phyloP scores from a whole-genome alignment of 1,140 invertebrate genomes.

The Temnothorax longispinosus region DNA sequence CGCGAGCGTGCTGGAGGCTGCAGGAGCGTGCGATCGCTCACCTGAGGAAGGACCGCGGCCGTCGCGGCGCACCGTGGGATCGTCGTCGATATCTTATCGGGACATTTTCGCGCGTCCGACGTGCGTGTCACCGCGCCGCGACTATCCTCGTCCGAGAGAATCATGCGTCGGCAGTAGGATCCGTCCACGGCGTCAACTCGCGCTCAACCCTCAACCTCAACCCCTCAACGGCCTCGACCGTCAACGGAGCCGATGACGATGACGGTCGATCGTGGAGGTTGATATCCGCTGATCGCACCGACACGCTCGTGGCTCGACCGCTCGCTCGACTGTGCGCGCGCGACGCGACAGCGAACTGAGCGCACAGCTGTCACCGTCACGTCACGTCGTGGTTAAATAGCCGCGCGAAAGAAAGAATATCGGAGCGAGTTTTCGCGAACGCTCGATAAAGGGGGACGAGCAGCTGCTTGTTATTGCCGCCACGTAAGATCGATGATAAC shows the following conservation, averaged over 20 bases:
- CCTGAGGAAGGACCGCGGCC: slow-evolving; percentile 43
- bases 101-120: slow-evolving; percentile 63
- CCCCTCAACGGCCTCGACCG: no score
- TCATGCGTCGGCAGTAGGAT: slow-evolving; percentile 63
- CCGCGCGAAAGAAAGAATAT: slow-evolving; percentile 7
- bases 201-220: background rate
- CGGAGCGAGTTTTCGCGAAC: background rate
- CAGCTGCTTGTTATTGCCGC: background rate
- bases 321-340: background rate
- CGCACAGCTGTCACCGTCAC: background rate
- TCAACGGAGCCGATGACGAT: no score
- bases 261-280: slow-evolving; percentile 30
- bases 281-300: background rate
- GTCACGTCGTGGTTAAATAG: background rate
- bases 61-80: background rate
- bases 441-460: background rate
- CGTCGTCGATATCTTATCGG: slow-evolving; percentile 52
- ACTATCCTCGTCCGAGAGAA: slow-evolving; percentile 51
- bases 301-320: no score
- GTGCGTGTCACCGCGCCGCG: slow-evolving; percentile 50
- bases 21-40: background rate
- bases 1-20: no score
- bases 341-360: no score
- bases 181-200: slow-evolving; percentile 58
- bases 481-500: background rate